These are phyloP conservation scores for Falco biarmicus DNA, from an alignment of 2,797 vertebrate genomes.

Conservation along the genomic window DNA sequence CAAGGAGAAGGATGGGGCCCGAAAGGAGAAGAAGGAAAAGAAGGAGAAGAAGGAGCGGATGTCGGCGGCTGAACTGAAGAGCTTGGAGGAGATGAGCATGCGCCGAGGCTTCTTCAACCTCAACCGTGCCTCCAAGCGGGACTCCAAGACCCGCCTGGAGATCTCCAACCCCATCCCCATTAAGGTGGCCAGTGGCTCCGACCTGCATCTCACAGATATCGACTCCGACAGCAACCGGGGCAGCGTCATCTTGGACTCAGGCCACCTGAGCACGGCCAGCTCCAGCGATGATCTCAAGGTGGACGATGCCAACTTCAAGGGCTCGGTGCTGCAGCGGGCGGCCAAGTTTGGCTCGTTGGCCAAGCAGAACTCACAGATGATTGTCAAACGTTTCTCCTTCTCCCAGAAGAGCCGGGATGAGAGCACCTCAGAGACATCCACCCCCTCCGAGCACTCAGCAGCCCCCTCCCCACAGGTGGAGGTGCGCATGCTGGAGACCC, in stretches of 20 bases:
- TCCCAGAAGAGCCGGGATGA: constrained; percentile 94
- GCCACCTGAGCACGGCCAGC: constrained; percentile 92
- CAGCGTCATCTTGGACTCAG: constrained; percentile 88
- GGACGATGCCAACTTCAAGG: constrained; percentile 83
- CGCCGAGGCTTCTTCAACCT: constrained; percentile 96
- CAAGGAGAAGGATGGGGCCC: constrained; percentile 87
- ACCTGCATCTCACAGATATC: constrained; percentile 92
- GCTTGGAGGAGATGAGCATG: constrained; percentile 97
- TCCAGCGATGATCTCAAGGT: constrained; percentile 92
- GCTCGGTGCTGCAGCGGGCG: constrained; percentile 90
- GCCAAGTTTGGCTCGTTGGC: constrained; percentile 92
- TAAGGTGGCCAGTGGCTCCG: constrained; percentile 92
- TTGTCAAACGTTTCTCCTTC: constrained; percentile 98
- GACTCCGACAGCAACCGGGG: constrained; percentile 95
- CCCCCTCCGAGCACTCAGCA: constrained; percentile 91
- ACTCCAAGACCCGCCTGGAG: constrained; percentile 90
- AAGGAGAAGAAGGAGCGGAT: constrained; percentile 96
- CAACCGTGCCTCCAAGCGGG: constrained; percentile 91
- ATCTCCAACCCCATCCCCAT: constrained; percentile 98
- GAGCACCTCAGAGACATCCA: constrained; percentile 91
- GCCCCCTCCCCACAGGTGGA: constrained; percentile 93
- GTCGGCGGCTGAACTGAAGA: constrained; percentile 93
- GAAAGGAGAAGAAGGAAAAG: constrained; percentile 90
- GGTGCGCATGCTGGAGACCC: constrained; percentile 85
- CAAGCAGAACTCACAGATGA: constrained; percentile 95